Base-by-base conservation (phyloP, 35 echinoderm and acorn worm species). In the Stichopus chloronotus region DNA sequence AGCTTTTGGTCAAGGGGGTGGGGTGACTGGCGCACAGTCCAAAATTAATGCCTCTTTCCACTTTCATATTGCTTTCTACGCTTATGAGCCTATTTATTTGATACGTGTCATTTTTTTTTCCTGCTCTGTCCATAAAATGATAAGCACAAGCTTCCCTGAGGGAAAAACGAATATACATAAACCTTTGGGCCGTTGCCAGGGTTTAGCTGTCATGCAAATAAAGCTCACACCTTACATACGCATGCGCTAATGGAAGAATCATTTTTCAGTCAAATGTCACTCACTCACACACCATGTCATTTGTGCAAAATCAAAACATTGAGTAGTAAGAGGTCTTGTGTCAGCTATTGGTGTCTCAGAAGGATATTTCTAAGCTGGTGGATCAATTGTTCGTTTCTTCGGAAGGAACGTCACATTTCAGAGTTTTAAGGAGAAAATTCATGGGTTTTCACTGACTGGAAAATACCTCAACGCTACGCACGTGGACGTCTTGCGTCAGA, bases 231-330 rank as follows among this genome's bases (percentile, higher is more conserved):
- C 30, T 43, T 43, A 43, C 69, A 74, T 74, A 74, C 69, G 69
- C 69, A 74, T 74, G 69, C 69, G 69, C 69, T 3, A n/a, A n/a
- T 74, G 14, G 22, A 14, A 74, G 69, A 74, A 56, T 84, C 25
- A 10, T 81, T 54, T 84, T 54, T 84, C 81, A 84, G 43, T 85
- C 82, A 85, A 85, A 85, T 58, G 82, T 85, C 82, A 85, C 20
- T 85, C 82, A 85, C 20, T 56, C 57, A 58, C n/a, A 85, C 82
- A 83, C 55, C 80, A 83, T 52, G 80, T 83, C 61, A 74, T 74
- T 74, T 74, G 69, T 53, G 58, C 16, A 53, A 58, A 85, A 85
- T 58, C 55, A 85, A 85, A 85, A 84, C 81, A 85, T 58, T 85
- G 16, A 12, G 8, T 14, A 58, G 55, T 58, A 85, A 17, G 82